Evolutionary conservation across 2,888 invertebrate genomes (phyloP).

Genomic region (Pheosia gnoma): DNA sequence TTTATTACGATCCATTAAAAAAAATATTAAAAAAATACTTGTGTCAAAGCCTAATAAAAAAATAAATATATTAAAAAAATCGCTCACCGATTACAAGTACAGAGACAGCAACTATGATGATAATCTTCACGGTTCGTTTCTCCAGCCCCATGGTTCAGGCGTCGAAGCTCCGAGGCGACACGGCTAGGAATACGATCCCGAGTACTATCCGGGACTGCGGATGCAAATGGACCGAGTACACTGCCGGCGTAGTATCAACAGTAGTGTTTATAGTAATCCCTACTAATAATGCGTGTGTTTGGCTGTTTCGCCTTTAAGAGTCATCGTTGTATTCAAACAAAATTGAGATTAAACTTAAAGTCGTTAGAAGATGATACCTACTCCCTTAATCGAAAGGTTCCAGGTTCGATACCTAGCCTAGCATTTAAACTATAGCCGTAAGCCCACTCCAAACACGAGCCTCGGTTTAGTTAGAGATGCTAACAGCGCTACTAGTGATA

Average conservation of each 20-base stretch:
- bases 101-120: constrained; percentile 60
- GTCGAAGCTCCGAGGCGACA: constrained; percentile 22
- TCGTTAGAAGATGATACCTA: too few relatives aligned
- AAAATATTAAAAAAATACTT: too few relatives aligned
- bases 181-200: constrained; percentile 23
- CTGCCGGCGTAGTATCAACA: constrained; percentile 37
- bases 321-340: too few relatives aligned
- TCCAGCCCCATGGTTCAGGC: constrained; percentile 65
- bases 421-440: too few relatives aligned
- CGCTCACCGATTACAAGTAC: constrained; percentile 68
- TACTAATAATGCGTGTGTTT: neutral
- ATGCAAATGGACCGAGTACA: constrained; percentile 42
- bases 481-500: too few relatives aligned
- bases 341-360: too few relatives aligned
- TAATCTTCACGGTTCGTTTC: constrained; percentile 71
- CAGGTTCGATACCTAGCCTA: too few relatives aligned
- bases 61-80: neutral
- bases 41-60: too few relatives aligned
- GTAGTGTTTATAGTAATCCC: neutral
- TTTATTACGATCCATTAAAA: too few relatives aligned
- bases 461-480: too few relatives aligned
- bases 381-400: too few relatives aligned
- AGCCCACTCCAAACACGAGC: too few relatives aligned
- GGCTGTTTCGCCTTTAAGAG: neutral
- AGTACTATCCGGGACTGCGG: constrained; percentile 16